These are phyloP conservation scores for Noctua fimbriata DNA, from an alignment of 2,888 invertebrate genomes.

Conservation along the genomic window DNA sequence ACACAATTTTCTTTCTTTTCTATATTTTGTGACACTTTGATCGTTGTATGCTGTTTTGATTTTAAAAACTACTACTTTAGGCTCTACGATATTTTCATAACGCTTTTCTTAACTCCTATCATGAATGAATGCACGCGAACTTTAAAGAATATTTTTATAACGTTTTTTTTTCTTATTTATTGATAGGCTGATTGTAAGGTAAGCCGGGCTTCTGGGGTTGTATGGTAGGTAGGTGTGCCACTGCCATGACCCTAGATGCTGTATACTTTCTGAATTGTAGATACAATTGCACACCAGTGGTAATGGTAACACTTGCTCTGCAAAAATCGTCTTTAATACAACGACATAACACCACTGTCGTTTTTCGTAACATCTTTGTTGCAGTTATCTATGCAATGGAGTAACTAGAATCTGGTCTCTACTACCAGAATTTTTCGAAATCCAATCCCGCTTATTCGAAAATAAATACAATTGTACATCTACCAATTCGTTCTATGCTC, in stretches of 20 bases:
- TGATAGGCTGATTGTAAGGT: too few relatives aligned
- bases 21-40: background rate
- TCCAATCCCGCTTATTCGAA: too few relatives aligned
- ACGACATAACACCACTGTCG: background rate
- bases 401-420: background rate
- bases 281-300: background rate
- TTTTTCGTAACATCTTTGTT: background rate
- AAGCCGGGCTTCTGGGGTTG: too few relatives aligned
- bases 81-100: background rate
- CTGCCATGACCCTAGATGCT: background rate
- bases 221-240: too few relatives aligned
- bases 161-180: too few relatives aligned
- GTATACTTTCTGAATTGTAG: background rate
- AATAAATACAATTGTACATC: too few relatives aligned
- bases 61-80: background rate
- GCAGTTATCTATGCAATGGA: background rate
- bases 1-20: too few relatives aligned
- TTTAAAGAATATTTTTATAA: too few relatives aligned
- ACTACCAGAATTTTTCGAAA: background rate
- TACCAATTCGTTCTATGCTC: background rate
- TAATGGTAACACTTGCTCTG: background rate
- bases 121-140: too few relatives aligned
- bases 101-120: background rate
- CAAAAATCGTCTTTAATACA: background rate
- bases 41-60: conserved; percentile 26